phyloP scores from a whole-genome alignment of 2,113 vertebrate species.

The Erythrocercus mccallii region DNA sequence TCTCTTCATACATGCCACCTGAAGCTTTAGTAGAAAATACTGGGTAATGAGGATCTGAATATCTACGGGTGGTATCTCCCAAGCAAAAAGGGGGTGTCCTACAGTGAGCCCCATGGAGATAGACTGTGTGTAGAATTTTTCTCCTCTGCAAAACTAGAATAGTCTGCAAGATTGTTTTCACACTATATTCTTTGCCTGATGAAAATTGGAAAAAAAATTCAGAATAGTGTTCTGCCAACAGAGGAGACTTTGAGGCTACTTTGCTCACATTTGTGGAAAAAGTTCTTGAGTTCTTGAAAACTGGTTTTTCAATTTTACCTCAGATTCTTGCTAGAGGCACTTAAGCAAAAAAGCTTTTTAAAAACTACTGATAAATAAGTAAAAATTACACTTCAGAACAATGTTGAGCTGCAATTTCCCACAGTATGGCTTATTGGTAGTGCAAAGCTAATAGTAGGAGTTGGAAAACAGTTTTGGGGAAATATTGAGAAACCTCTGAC shows the following conservation, averaged over 20 bases:
- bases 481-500: background rate
- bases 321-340: background rate
- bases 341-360: background rate
- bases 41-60: background rate
- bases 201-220: background rate
- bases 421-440: background rate
- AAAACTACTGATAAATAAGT: conserved; percentile 8
- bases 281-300: background rate
- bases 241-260: background rate
- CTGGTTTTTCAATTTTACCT: background rate
- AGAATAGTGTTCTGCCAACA: background rate
- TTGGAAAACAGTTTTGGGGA: background rate
- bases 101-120: background rate
- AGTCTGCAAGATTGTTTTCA: background rate
- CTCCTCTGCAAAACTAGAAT: background rate
- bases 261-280: background rate
- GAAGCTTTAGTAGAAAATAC: background rate
- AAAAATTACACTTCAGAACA: background rate
- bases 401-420: background rate
- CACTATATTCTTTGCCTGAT: background rate
- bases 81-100: background rate
- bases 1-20: background rate
- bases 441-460: background rate
- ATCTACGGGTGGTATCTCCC: background rate
- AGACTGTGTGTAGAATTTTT: background rate